Percentiles rank a stretch among this genome's conserved stretches.
Conservation (phyloP, 1,140 invertebrate species). For the Sinella curviseta region DNA sequence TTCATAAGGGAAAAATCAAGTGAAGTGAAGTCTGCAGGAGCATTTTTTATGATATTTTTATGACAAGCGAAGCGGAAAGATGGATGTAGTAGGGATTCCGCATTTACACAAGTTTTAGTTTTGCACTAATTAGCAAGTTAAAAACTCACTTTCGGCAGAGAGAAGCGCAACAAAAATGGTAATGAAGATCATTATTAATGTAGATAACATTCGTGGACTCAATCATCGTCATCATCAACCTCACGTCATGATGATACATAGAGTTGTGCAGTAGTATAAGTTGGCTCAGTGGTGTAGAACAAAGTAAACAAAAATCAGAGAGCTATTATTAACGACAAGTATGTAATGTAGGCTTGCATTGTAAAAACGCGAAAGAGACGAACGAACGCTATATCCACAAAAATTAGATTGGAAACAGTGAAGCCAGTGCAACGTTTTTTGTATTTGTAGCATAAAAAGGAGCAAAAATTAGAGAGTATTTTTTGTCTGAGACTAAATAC, state of each 20-base stretch:
- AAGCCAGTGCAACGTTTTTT: no score
- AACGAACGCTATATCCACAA: no score
- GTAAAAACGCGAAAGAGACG: no score
- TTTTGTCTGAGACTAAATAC: not conserved
- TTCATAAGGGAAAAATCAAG: no score
- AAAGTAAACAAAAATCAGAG: not conserved
- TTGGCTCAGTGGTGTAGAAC: not conserved
- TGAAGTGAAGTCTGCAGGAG: not conserved
- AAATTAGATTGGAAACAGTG: no score
- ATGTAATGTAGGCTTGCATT: no score
- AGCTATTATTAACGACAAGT: not conserved
- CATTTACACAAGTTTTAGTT: not conserved
- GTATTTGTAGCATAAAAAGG: no score
- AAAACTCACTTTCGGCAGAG: constrained; percentile 18
- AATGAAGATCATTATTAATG: not conserved
- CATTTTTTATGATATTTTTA: not conserved
- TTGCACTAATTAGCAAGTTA: constrained; percentile 19
- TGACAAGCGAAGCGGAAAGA: not conserved
- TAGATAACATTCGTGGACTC: not conserved
- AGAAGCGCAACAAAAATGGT: not conserved
- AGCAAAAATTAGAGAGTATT: no score
- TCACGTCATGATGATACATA: no score
- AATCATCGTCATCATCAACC: not conserved
- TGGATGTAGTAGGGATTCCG: not conserved
- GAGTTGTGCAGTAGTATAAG: not conserved